Evolutionary conservation across 2,888 invertebrate species (phyloP).

Genomic region (Tenthredo scrophulariae): DNA sequence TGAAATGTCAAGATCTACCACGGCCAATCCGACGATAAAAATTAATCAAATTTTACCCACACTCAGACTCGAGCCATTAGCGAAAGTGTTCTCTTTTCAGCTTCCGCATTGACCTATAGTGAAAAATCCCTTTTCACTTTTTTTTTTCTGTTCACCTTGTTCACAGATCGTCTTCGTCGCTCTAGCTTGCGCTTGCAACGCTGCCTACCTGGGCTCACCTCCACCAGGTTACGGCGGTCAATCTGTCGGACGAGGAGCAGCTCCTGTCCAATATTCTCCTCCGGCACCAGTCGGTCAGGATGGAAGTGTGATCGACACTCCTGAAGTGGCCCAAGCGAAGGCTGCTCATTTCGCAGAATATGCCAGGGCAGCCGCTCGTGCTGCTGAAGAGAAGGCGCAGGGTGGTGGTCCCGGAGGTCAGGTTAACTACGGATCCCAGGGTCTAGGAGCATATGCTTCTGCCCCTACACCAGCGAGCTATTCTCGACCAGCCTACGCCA

Average conservation of each 20-base stretch:
- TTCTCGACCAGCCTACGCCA: conserved; percentile 45
- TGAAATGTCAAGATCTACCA: conserved; percentile 43
- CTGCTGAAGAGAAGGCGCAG: conserved; percentile 66
- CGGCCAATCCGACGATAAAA: conserved; percentile 1
- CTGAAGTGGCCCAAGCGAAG: conserved; percentile 77
- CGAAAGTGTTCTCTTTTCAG: background rate
- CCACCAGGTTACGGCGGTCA: conserved; percentile 37
- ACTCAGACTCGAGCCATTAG: background rate
- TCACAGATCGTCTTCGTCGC: conserved; percentile 69
- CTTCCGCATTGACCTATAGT: conserved; percentile 1
- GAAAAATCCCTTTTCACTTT: background rate
- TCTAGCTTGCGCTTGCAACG: conserved; percentile 64
- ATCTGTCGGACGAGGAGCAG: conserved; percentile 33
- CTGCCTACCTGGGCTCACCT: conserved; percentile 63
- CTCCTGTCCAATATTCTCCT: conserved; percentile 64
- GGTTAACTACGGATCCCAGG: conserved; percentile 56
- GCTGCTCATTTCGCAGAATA: conserved; percentile 76
- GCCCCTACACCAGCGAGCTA: conserved; percentile 38
- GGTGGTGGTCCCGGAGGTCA: conserved; percentile 54
- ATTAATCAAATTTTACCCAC: conserved; percentile 11
- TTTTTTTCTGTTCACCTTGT: background rate
- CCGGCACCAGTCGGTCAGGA: conserved; percentile 76
- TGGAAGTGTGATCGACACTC: conserved; percentile 76
- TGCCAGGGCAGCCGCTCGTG: conserved; percentile 74
- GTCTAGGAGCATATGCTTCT: conserved; percentile 56